These are phyloP conservation scores for Stegana nigrithorax DNA, from an alignment of 2,888 invertebrate genomes.

Conservation along the genomic window DNA sequence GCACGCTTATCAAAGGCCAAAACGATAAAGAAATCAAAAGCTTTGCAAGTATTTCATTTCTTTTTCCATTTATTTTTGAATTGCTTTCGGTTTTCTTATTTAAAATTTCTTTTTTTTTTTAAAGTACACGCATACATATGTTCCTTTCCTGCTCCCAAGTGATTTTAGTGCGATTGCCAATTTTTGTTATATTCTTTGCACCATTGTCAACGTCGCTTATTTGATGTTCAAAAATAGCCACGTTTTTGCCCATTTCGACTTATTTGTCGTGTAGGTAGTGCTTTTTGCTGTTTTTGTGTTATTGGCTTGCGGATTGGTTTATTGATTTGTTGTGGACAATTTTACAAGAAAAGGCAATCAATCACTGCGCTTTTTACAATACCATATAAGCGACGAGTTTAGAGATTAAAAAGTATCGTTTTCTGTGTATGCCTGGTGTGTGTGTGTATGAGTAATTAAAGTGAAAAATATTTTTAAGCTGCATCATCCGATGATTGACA, in stretches of 20 bases:
- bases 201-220: too few species aligned
- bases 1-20: not conserved
- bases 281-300: not conserved
- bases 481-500: too few species aligned
- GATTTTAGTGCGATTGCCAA: too few species aligned
- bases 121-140: not conserved
- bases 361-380: not conserved
- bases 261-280: not conserved
- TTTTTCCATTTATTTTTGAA: too few species aligned
- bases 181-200: too few species aligned
- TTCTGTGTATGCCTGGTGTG: too few species aligned
- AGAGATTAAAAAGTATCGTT: too few species aligned
- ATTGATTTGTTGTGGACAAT: not conserved
- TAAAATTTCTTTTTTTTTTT: not conserved
- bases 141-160: not conserved
- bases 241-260: not conserved
- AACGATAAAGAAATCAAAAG: not conserved
- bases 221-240: not conserved
- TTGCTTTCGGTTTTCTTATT: too few species aligned
- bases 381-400: too few species aligned
- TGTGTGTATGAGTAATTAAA: too few species aligned
- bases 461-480: too few species aligned
- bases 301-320: too few species aligned
- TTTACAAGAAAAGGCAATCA: conserved; percentile 6
- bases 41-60: not conserved